Conservation (phyloP, 2,113 vertebrate genomes). For the Argyrosomus japonicus region DNA sequence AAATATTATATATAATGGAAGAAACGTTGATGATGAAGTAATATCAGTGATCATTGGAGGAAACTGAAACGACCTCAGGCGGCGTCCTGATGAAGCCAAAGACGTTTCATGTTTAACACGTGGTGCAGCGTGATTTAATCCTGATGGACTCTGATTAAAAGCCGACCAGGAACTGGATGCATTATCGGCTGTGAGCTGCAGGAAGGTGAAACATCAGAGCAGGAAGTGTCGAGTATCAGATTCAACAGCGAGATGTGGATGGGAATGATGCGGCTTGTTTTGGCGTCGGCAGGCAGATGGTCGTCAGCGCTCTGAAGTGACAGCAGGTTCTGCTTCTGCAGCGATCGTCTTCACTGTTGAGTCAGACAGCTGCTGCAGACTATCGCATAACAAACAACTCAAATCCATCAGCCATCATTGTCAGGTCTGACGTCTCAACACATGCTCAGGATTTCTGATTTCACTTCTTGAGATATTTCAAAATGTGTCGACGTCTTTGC, state of each 20-base stretch:
- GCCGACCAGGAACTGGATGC: neutral
- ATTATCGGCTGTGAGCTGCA: neutral
- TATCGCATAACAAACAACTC: neutral
- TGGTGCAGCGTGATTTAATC: neutral
- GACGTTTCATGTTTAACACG: neutral
- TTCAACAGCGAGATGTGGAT: neutral
- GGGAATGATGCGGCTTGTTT: neutral
- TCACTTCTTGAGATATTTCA: neutral
- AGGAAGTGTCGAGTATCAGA: neutral
- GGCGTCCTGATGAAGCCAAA: neutral
- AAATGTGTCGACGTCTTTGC: too few relatives aligned
- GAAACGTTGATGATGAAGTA: too few relatives aligned
- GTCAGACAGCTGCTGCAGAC: constrained; percentile 15
- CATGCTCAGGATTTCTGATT: neutral
- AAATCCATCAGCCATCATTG: too few relatives aligned
- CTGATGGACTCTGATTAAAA: neutral
- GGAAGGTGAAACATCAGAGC: neutral
- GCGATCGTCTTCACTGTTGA: neutral
- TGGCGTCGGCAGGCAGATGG: constrained; percentile 8
- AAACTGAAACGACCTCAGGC: neutral
- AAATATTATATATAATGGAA: too few relatives aligned
- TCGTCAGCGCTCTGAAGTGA: neutral
- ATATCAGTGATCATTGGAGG: neutral
- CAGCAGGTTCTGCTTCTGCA: neutral
- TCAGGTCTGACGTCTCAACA: neutral